These are phyloP conservation scores for Rhyacophila evoluta DNA, from an alignment of 2,888 invertebrate genomes.

Conservation along the genomic window DNA sequence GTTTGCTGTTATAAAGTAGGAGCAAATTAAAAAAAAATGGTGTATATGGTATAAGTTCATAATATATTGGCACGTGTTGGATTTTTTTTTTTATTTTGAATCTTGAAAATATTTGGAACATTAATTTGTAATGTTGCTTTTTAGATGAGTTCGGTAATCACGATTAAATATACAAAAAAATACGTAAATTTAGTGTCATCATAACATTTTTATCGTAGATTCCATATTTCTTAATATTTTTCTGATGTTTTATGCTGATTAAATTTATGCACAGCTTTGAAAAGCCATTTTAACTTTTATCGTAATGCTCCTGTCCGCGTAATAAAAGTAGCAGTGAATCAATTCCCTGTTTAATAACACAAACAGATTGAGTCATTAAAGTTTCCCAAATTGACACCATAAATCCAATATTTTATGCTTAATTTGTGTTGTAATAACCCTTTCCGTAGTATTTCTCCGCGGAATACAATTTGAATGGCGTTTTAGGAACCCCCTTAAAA, in stretches of 20 bases:
- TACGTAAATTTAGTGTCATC: neutral
- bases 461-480: neutral
- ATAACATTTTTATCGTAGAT: neutral
- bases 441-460: neutral
- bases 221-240: neutral
- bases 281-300: neutral
- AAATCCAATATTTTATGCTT: constrained; percentile 21
- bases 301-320: neutral
- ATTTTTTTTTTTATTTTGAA: no score
- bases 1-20: no score
- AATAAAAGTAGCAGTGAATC: constrained; percentile 1
- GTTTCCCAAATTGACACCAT: constrained; percentile 24
- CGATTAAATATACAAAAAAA: no score
- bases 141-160: no score
- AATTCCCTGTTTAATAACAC: constrained; percentile 20
- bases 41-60: no score
- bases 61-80: no score
- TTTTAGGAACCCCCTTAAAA: constrained; percentile 24
- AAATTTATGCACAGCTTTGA: neutral
- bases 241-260: constrained; percentile 1
- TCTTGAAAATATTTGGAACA: no score
- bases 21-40: no score
- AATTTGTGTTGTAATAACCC: constrained; percentile 22
- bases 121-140: no score
- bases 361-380: constrained; percentile 17